These are phyloP conservation scores for Phasianus colchicus DNA, from an alignment of 2,113 vertebrate species.

Conservation along the genomic window DNA sequence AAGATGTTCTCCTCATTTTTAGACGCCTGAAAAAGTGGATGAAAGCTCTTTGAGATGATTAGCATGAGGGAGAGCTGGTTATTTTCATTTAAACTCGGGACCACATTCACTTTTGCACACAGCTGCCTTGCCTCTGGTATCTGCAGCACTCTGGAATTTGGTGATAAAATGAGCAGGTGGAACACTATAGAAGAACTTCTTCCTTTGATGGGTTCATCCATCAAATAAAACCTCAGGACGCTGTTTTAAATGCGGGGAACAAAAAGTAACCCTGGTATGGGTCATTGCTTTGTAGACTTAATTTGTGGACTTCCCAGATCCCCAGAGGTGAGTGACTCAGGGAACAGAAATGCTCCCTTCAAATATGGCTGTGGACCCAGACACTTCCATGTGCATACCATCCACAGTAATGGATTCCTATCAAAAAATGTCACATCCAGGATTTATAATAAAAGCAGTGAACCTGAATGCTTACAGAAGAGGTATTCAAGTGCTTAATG, in stretches of 20 bases:
- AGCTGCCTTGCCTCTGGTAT: background rate
- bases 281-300: background rate
- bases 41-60: background rate
- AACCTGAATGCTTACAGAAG: background rate
- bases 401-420: background rate
- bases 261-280: background rate
- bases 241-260: background rate
- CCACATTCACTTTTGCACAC: background rate
- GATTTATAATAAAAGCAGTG: background rate
- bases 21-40: background rate
- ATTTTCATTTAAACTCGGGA: background rate
- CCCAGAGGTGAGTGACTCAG: background rate
- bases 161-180: background rate
- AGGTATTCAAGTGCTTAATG: background rate
- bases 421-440: background rate
- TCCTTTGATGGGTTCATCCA: background rate
- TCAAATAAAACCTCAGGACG: background rate
- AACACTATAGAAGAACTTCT: background rate
- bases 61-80: rapidly evolving
- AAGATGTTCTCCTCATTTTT: background rate
- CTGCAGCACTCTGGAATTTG: background rate
- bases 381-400: background rate
- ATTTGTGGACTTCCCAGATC: background rate
- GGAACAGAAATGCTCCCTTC: background rate
- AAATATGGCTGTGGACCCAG: background rate